phyloP scores from a whole-genome alignment of 2,113 vertebrate species.

The Pica pica region DNA sequence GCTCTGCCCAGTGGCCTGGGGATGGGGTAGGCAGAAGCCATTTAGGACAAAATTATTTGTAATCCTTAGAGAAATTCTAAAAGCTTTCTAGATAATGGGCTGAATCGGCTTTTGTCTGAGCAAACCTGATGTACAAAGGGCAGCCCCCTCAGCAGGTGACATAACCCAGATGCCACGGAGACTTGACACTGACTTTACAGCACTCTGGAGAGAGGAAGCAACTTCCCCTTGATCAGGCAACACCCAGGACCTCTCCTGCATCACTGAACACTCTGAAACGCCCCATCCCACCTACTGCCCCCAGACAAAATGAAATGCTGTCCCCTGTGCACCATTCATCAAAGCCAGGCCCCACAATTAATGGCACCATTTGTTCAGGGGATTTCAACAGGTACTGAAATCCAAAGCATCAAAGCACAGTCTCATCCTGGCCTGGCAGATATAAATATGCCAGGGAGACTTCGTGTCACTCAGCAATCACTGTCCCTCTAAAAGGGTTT shows the following conservation, averaged over 20 bases:
- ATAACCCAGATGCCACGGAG: slow-evolving; percentile 48
- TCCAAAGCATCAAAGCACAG: slow-evolving; percentile 31
- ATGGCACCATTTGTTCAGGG: slow-evolving; percentile 19
- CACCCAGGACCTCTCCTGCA: slow-evolving; percentile 41
- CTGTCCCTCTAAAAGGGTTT: background rate
- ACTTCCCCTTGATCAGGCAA: slow-evolving; percentile 60
- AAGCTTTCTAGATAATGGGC: background rate
- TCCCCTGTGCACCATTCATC: slow-evolving; percentile 26
- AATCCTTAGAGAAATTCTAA: background rate
- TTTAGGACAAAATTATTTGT: background rate
- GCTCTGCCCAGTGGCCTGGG: background rate
- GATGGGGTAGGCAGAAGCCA: background rate
- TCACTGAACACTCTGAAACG: slow-evolving; percentile 6
- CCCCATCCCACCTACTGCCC: background rate
- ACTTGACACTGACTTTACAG: slow-evolving; percentile 55
- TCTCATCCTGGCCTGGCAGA: background rate
- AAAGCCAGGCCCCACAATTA: slow-evolving; percentile 34
- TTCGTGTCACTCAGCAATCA: background rate
- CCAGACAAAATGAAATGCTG: slow-evolving; percentile 38
- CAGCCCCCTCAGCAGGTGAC: slow-evolving; percentile 18
- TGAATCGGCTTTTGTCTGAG: background rate
- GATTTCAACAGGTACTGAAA: slow-evolving; percentile 45
- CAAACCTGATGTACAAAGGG: background rate
- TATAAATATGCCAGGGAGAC: background rate
- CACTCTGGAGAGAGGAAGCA: slow-evolving; percentile 34